Base-by-base conservation (phyloP, 2,113 vertebrate species). In the Capreolus pygargus region DNA sequence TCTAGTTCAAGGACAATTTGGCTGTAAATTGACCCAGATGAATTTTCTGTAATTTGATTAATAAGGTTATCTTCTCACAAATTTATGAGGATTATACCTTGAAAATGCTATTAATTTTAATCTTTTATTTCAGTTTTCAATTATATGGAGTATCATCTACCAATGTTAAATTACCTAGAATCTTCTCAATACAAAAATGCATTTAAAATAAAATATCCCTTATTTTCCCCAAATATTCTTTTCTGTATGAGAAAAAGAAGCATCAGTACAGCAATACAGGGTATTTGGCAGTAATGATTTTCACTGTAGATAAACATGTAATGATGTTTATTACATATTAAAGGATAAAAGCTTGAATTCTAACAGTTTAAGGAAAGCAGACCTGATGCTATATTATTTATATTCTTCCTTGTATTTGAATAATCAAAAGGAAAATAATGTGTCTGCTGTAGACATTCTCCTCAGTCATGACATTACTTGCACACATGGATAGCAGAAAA, bases 381-480 rank as follows among this genome's bases (percentile, higher is more conserved):
- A 28, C 52, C 85, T 89, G 91, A 85, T 97, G 19, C 45, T 92
- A 30, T 47, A 89, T 96, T 87, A 79, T 55, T 94, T 97, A 52
- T 82, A 84, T 97, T 96, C 45, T 90, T 79, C 70, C 87, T 81
- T 84, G 92, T 97, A 91, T 97, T 96, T 94, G 83, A 98, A 94
- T 89, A 96, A 91, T 98, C 96, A 95, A 79, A 98, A 95, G n/a
- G 25, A 97, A 98, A 98, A 95, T 85, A 60, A 90, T 97, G 5
- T 76, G 79, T 97, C 91, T 93, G 74, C 94, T 97, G 86, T 93
- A 97, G 92, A 95, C 39, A 86, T 82, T 83, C 83, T 93, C 93
- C 94, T 93, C 76, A 98, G 30, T 96, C 89, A 94, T 95, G 97
- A 79, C 85, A 86, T 52, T 92, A 3, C 70, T 85, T 91, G n/a